A percentile compares a stretch with the other conserved stretches of the same genome.
These are phyloP conservation scores for Himalopsyche japonica DNA, from an alignment of 2,888 invertebrate species.

Conservation along the genomic window DNA sequence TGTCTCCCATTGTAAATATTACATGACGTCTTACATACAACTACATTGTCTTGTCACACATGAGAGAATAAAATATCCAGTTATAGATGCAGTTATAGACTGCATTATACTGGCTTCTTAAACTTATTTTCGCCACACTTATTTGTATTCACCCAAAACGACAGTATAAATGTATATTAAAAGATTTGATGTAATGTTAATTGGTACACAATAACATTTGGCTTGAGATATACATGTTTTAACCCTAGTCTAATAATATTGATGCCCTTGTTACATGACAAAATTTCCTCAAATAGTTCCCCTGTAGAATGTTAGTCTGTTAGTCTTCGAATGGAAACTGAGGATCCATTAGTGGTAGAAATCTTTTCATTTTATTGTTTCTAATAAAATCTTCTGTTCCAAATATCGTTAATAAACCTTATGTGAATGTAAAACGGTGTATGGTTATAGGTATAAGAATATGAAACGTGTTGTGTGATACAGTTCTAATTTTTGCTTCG, in stretches of 20 bases:
- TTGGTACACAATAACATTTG: background rate
- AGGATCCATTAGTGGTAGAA: background rate
- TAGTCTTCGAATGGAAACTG: background rate
- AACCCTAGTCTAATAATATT: background rate
- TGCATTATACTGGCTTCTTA: no score
- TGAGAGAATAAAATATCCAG: no score
- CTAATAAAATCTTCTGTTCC: background rate
- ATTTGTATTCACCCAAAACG: no score
- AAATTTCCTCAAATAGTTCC: background rate
- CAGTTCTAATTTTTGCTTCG: background rate
- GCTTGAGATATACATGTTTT: background rate
- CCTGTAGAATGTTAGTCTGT: background rate
- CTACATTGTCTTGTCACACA: no score
- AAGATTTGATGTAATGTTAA: background rate
- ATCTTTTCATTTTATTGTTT: background rate
- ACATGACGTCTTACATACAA: no score
- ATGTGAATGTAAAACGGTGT: background rate
- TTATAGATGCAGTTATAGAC: no score
- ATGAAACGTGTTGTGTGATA: background rate
- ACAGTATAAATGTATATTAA: background rate
- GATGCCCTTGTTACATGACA: background rate
- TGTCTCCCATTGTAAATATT: no score
- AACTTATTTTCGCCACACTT: no score
- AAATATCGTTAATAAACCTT: background rate
- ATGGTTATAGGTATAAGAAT: background rate